These are phyloP conservation scores for Oscarella lobularis DNA, from an alignment of 37 sponge, comb jelly and placozoan genomes.

Conservation along the genomic window DNA sequence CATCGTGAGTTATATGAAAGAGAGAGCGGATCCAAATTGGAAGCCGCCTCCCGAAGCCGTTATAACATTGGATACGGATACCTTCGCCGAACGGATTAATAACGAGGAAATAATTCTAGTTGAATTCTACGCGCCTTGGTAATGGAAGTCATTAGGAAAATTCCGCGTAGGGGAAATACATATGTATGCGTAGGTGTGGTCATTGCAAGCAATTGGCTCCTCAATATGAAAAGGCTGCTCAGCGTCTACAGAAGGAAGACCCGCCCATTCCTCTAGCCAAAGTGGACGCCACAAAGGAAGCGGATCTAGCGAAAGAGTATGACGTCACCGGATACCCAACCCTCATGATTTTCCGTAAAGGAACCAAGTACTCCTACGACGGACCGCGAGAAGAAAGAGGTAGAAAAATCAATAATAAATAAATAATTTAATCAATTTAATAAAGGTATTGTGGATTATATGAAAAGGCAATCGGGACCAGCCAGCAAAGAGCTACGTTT, in stretches of 20 bases:
- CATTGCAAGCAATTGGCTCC: conserved; percentile 43
- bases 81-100: conserved; percentile 52
- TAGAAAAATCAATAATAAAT: no score
- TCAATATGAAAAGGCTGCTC: conserved; percentile 35
- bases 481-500: conserved; percentile 7
- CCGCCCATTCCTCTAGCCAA: conserved; percentile 19
- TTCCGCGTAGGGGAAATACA: neutral
- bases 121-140: conserved; percentile 92
- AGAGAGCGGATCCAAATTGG: conserved; percentile 46
- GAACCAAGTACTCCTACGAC: conserved; percentile 21
- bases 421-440: no score
- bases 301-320: conserved; percentile 15
- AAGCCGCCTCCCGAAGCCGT: conserved; percentile 40
- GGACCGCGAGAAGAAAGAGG: conserved; percentile 22
- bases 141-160: no score
- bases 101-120: conserved; percentile 47
- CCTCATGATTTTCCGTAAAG: conserved; percentile 33
- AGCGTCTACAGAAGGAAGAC: conserved; percentile 6
- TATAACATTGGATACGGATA: conserved; percentile 49
- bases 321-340: conserved; percentile 54
- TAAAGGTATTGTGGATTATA: conserved; percentile 35
- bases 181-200: conserved; percentile 16
- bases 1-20: conserved; percentile 8
- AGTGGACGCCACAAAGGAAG: conserved; percentile 1
- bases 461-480: conserved; percentile 33